Conservation (phyloP, 1,140 invertebrate genomes). For the Listronotus oregonensis region DNA sequence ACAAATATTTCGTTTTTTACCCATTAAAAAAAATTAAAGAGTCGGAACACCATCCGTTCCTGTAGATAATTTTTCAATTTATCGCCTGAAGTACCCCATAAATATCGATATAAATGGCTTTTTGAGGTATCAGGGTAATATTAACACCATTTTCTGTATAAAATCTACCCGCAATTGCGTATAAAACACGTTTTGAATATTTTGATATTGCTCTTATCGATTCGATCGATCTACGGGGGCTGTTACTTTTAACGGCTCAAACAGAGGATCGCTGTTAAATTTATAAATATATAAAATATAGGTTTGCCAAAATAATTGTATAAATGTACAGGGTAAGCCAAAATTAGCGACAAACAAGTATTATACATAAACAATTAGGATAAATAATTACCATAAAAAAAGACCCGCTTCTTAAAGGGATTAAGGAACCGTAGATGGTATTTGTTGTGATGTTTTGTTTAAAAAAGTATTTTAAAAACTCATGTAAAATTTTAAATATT, state of each 20-base stretch:
- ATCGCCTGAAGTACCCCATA: slow-evolving; percentile 14
- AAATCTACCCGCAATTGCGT: slow-evolving; percentile 42
- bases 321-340: too few species aligned
- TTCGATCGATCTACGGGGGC: slow-evolving; percentile 40
- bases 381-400: too few species aligned
- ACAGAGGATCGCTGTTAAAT: too few species aligned
- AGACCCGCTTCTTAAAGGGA: too few species aligned
- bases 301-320: too few species aligned
- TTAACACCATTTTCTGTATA: slow-evolving; percentile 35
- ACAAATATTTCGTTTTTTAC: not conserved
- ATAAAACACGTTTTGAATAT: slow-evolving; percentile 44
- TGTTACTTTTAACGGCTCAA: not conserved
- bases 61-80: slow-evolving; percentile 27
- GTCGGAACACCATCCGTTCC: slow-evolving; percentile 1
- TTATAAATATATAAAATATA: too few species aligned
- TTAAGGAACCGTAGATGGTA: too few species aligned
- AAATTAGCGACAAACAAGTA: too few species aligned
- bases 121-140: slow-evolving; percentile 27
- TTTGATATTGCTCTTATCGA: slow-evolving; percentile 42
- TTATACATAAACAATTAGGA: too few species aligned
- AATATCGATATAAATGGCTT: slow-evolving; percentile 23
- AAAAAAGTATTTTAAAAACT: too few species aligned
- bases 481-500: too few species aligned
- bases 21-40: not conserved
- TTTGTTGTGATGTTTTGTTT: too few species aligned